Evolutionary conservation across 1,140 invertebrate species (phyloP), one percentile per base, ranked within the genome.

Genomic region (Sitophilus oryzae): DNA sequence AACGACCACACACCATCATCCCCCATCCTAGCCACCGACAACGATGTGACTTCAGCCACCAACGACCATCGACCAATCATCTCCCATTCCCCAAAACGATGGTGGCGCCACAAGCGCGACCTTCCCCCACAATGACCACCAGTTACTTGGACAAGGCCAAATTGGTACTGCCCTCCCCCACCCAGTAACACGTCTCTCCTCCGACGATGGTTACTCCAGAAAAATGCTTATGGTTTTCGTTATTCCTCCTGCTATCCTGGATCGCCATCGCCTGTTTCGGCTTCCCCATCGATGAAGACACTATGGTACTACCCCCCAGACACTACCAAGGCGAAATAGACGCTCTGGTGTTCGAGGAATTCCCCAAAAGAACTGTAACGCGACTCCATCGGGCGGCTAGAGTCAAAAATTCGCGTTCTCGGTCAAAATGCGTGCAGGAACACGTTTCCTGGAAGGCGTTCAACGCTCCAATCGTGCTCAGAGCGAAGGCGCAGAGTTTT

Each of bases 141-240:
- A n/a, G n/a, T n/a, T n/a, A n/a, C n/a, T n/a, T n/a, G n/a, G n/a
- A n/a, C n/a, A n/a, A n/a, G n/a, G n/a, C n/a, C n/a, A n/a, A n/a
- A n/a, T n/a, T n/a, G n/a, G n/a, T n/a, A n/a, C n/a, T n/a, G n/a
- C n/a, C n/a, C n/a, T n/a, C n/a, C n/a, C n/a, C n/a, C n/a, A n/a
- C n/a, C n/a, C n/a, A n/a, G n/a, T n/a, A n/a, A n/a, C n/a, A n/a
- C n/a, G n/a, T n/a, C n/a, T n/a, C n/a, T n/a, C n/a, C n/a, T n/a
- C n/a, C n/a, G n/a, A n/a, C n/a, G n/a, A n/a, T n/a, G n/a, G n/a
- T n/a, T n/a, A n/a, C 66, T 66, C 64, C 62, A 65, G 64, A 65
- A 66, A 69, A 65, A 69, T 71, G 69, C 65, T 64, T 68, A 69
- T 70, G 67, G 67, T 66, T 70, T 65, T n/a, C n/a, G n/a, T 52